Percentiles rank a stretch among this genome's conserved stretches.
Evolutionary conservation across 2,888 invertebrate species (phyloP).

Genomic region (Leptinotarsa juncta): DNA sequence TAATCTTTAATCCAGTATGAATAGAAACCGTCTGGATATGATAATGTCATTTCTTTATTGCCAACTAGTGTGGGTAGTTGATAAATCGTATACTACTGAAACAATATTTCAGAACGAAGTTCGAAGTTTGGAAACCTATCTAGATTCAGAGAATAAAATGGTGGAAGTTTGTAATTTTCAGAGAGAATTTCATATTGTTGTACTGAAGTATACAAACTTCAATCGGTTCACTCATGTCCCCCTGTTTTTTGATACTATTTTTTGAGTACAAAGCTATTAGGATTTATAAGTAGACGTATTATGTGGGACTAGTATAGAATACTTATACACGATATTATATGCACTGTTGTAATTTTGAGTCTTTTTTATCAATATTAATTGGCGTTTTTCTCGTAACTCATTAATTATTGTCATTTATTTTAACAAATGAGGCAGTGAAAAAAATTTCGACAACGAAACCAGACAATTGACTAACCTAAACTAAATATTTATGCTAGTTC

Average conservation of each 20-base stretch:
- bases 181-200: neutral
- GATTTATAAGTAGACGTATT: slow-evolving; percentile 43
- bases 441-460: slow-evolving; percentile 32
- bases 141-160: no score
- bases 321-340: slow-evolving; percentile 7
- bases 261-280: slow-evolving; percentile 42
- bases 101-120: no score
- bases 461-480: slow-evolving; percentile 28
- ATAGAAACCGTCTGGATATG: no score
- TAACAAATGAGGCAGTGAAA: slow-evolving; percentile 45
- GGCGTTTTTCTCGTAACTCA: slow-evolving; percentile 36
- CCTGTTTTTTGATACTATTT: slow-evolving; percentile 25
- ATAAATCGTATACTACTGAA: no score
- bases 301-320: slow-evolving; percentile 41
- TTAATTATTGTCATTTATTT: slow-evolving; percentile 45
- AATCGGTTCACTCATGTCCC: slow-evolving; percentile 39
- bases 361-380: slow-evolving; percentile 26
- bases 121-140: no score
- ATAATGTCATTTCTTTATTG: no score
- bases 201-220: neutral
- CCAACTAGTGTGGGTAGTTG: no score
- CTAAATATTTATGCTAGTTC: slow-evolving; percentile 36
- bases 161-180: no score
- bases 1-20: no score
- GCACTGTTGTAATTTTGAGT: slow-evolving; percentile 22